Base-by-base conservation (phyloP, 2,888 invertebrate species). In the Archips crataeganus region DNA sequence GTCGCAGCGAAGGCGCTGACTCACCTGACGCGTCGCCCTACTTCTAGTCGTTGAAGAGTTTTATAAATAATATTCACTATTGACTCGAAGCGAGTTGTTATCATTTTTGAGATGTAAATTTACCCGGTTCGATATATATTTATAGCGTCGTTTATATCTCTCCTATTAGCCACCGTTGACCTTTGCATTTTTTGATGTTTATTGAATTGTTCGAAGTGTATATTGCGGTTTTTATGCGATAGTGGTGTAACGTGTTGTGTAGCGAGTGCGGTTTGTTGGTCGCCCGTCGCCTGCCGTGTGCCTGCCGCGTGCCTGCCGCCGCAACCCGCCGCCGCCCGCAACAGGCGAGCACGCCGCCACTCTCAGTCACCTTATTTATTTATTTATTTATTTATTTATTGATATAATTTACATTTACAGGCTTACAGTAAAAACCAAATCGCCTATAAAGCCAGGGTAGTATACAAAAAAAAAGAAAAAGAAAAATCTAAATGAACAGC, bases 91-190 rank as follows among this genome's bases (percentile, higher is more conserved):
- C 80, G 85, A 90, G 87, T 87, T 87, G 89, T 90, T 91, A 93
- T 91, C 91, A 91, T 89, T 93, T 92, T 92, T 93, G 92, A 92
- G 91, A 92, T 92, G 88, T 92, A 92, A 90, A 90, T 92, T 93
- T 93, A 92, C 93, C 90, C 85, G 81, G 88, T 93, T 92, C 89
- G 84, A 87, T 90, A 88, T 85, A 86, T 87, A 91, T 90, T 91
- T 91, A 88, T 90, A 91, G 90, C 84, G 87, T 89, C 88, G 88
- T 92, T 90, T 91, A 87, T 91, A 91, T 87, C 84, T 90, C 87
- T 89, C 88, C 88, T 90, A 89, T 85, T 90, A 88, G 90, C 90
- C 86, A 87, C 85, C 85, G 91, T 91, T 90, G 88, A 90, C 84
- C 86, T 85, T 86, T 88, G 91, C 87, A 90, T 90, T 92, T 85